Conservation (phyloP, 2,113 vertebrate genomes). For the Cavia aperea region DNA sequence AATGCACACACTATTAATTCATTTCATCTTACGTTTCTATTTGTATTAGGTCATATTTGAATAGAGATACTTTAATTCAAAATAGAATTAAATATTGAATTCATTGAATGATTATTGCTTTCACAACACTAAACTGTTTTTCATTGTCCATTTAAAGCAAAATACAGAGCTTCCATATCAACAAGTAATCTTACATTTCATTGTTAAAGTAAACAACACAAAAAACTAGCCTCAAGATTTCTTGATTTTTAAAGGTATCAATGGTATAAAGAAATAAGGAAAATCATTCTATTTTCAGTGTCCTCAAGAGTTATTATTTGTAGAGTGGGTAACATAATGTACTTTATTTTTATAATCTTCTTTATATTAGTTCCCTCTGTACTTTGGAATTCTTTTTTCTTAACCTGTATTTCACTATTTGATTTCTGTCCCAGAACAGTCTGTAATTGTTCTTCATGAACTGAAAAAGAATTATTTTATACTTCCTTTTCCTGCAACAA, state of each 20-base stretch:
- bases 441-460: background rate
- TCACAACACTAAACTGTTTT: background rate
- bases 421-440: background rate
- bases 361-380: background rate
- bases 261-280: background rate
- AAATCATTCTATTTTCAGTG: background rate
- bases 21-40: background rate
- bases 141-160: background rate
- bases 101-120: background rate
- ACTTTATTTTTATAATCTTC: background rate
- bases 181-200: background rate
- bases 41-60: background rate
- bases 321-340: background rate
- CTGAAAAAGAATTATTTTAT: background rate
- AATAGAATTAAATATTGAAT: background rate
- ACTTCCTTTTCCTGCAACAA: background rate
- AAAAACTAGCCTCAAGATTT: background rate
- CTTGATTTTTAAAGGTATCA: background rate
- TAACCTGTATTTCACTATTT: background rate
- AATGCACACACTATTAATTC: background rate
- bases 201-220: background rate
- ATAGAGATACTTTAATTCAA: background rate
- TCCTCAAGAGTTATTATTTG: background rate
- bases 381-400: background rate
- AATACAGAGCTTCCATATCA: background rate